Base-by-base conservation (phyloP, 2,113 vertebrate species). In the Neolamprologus variostigma region DNA sequence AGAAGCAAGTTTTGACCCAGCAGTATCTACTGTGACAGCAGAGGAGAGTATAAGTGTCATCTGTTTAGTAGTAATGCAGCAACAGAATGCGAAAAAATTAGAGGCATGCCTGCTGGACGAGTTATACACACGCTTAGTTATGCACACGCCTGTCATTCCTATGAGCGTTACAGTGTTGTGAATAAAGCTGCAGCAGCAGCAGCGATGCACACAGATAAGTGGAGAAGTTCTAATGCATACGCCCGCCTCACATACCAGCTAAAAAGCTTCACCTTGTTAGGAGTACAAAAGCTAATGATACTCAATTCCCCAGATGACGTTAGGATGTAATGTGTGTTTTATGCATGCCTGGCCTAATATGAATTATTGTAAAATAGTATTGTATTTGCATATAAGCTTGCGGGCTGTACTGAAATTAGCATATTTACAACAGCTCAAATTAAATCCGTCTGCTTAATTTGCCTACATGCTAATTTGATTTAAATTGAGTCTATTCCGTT, bases 341-440 rank as follows among this genome's bases (percentile, higher is more conserved):
- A 94, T 95, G 90, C 93, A 93, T 95, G 95, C 94, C 91, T 91
- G 85, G 85, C 84, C 94, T 95, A 95, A 95, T 96, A 92, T 93
- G 95, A 96, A 95, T 95, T 95, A 96, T 96, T 96, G 96, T 96
- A 96, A 96, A 95, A 94, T 95, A 91, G 89, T 90, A 88, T 94
- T 89, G 89, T 92, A 96, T 96, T 96, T 96, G 95, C 96, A 96
- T 96, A 95, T 94, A 91, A 92, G 95, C 95, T 96, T 93, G 89
- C 87, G 90, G 94, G 94, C 95, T 93, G 87, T 94, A 86, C 92
- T 91, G 89, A 95, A 96, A 96, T 96, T 96, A 94, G 91, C 95
- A 96, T 96, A 96, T 96, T 95, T 96, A 96, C 95, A 96, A 96
- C 95, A 93, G 95, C 94, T 96, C 93, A 96, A 96, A 96, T 96